Conservation (phyloP, 2,113 vertebrate species). For the Embiotoca jacksoni region DNA sequence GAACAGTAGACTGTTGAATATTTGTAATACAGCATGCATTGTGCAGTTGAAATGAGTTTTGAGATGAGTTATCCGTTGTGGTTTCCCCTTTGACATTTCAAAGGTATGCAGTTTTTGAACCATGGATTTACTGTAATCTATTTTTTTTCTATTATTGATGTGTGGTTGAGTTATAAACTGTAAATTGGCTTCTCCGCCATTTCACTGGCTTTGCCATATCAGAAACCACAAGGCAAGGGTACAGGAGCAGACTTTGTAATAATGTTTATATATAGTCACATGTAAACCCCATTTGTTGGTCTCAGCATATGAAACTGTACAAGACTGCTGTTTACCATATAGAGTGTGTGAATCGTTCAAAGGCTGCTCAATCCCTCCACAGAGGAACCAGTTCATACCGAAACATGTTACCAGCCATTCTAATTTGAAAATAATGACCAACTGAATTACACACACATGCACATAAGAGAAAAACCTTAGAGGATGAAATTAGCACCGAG, state of each 20-base stretch:
- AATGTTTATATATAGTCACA: constrained; percentile 70
- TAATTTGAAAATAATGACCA: constrained; percentile 47
- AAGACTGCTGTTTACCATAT: constrained; percentile 47
- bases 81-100: constrained; percentile 84
- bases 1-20: constrained; percentile 79
- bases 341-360: constrained; percentile 41
- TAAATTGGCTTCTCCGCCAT: constrained; percentile 76
- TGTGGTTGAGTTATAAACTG: constrained; percentile 83
- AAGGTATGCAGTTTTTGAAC: constrained; percentile 80
- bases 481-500: constrained; percentile 13
- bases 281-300: constrained; percentile 66
- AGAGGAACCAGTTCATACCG: constrained; percentile 17
- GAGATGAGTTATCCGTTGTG: constrained; percentile 81
- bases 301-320: constrained; percentile 37
- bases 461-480: constrained; percentile 7
- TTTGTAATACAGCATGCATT: constrained; percentile 79
- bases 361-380: not conserved
- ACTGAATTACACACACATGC: constrained; percentile 1
- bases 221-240: constrained; percentile 63
- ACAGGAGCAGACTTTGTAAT: constrained; percentile 58
- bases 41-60: constrained; percentile 83
- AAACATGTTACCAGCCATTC: not conserved
- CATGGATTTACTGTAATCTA: constrained; percentile 83
- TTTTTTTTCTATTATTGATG: constrained; percentile 82
- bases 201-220: constrained; percentile 62